Evolutionary conservation across 2,888 invertebrate genomes (phyloP).

Genomic region (Eumerus sabulonum): DNA sequence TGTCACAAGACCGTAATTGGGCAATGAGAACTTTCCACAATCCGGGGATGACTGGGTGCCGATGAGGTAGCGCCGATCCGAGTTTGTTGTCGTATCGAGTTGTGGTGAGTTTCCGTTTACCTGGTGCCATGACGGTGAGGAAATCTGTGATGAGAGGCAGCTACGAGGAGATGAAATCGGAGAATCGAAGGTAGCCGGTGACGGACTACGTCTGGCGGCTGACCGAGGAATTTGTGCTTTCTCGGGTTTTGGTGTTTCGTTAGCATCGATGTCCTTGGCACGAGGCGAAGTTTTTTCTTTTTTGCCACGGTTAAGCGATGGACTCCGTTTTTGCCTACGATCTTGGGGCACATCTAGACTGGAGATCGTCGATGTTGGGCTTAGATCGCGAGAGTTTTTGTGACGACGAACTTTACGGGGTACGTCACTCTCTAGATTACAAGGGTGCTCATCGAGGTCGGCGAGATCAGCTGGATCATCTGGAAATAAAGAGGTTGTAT

Average conservation of each 20-base stretch:
- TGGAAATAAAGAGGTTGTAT: constrained; percentile 3
- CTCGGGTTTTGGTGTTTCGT: too few relatives aligned
- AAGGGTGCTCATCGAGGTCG: constrained; percentile 76
- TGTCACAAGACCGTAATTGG: constrained; percentile 58
- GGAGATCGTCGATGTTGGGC: constrained; percentile 45
- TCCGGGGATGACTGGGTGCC: constrained; percentile 69
- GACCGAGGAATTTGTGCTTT: constrained; percentile 1
- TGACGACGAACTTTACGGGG: constrained; percentile 72
- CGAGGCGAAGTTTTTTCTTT: too few relatives aligned
- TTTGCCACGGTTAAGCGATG: constrained; percentile 38
- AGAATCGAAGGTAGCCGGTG: constrained; percentile 61
- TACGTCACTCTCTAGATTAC: constrained; percentile 72
- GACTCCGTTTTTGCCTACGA: constrained; percentile 39
- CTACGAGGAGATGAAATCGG: constrained; percentile 74
- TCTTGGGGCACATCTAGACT: constrained; percentile 13
- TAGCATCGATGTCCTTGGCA: too few relatives aligned
- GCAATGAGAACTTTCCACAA: constrained; percentile 69
- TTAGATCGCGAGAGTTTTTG: constrained; percentile 71
- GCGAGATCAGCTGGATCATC: constrained; percentile 71
- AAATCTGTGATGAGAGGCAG: constrained; percentile 53
- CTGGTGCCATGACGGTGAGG: constrained; percentile 61
- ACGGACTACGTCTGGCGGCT: constrained; percentile 25
- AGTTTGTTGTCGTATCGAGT: constrained; percentile 74
- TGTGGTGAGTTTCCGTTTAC: constrained; percentile 71
- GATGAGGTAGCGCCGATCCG: constrained; percentile 71